Conservation (phyloP, 92 coral and sea anemone species). For the Isaurus tuberculatus region DNA sequence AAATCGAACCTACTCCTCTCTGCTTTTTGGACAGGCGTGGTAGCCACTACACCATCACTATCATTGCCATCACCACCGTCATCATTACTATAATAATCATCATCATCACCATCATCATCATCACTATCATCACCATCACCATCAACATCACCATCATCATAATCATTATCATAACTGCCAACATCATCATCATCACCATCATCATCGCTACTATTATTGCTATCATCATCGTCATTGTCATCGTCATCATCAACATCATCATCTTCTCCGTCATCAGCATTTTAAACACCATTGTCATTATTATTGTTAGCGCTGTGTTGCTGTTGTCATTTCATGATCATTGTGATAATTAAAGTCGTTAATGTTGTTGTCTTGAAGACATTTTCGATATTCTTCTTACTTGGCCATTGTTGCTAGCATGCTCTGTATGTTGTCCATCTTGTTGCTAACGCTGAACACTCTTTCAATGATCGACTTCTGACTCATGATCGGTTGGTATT, state of each 20-base stretch:
- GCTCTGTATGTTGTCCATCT: constrained; percentile 47
- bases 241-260: neutral
- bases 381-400: neutral
- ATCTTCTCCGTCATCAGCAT: too few relatives aligned
- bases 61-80: neutral
- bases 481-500: constrained; percentile 27
- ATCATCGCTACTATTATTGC: neutral
- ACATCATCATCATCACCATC: neutral
- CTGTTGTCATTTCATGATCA: too few relatives aligned
- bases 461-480: constrained; percentile 42
- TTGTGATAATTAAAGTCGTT: too few relatives aligned
- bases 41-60: too few relatives aligned
- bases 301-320: neutral
- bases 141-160: neutral
- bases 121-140: neutral
- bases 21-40: too few relatives aligned
- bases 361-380: too few relatives aligned
- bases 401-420: constrained; percentile 32
- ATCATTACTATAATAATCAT: neutral
- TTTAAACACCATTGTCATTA: neutral
- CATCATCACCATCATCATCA: neutral
- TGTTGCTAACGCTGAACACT: constrained; percentile 38
- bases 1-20: too few relatives aligned
- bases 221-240: neutral
- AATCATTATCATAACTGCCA: neutral